Conservation (phyloP, 2,797 vertebrate genomes). For the Chelon auratus region DNA sequence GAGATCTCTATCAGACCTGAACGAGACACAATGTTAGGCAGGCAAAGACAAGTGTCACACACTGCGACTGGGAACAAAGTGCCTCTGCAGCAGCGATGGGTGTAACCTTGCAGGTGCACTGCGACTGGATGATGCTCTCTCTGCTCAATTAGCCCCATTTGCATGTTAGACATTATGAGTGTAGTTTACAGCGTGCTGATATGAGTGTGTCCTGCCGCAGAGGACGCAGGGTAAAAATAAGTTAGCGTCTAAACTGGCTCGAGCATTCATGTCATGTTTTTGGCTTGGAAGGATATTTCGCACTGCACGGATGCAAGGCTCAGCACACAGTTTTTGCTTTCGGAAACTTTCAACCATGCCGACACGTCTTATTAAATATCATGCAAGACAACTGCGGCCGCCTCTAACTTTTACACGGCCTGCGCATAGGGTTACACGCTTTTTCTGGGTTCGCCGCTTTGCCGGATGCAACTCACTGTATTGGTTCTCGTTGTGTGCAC, state of each 20-base stretch:
- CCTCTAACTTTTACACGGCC: conserved; percentile 72
- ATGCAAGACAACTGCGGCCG: conserved; percentile 68
- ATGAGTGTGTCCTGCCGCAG: conserved; percentile 72
- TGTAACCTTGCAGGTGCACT: conserved; percentile 85
- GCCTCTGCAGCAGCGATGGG: conserved; percentile 80
- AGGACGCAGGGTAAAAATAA: conserved; percentile 86
- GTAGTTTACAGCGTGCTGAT: conserved; percentile 65
- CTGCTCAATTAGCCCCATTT: conserved; percentile 46
- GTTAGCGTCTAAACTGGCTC: conserved; percentile 82
- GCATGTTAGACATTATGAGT: conserved; percentile 37
- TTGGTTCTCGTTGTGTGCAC: conserved; percentile 93
- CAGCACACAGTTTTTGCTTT: conserved; percentile 77
- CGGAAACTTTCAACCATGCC: conserved; percentile 78
- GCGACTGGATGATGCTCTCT: conserved; percentile 77
- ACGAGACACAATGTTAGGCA: conserved; percentile 62
- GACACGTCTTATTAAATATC: conserved; percentile 78
- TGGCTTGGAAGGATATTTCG: conserved; percentile 73
- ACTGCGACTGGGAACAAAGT: conserved; percentile 59
- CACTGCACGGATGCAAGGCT: conserved; percentile 76
- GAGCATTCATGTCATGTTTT: conserved; percentile 83
- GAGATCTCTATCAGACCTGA: conserved; percentile 96
- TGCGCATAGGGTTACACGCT: conserved; percentile 46
- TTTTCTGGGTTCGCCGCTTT: conserved; percentile 34
- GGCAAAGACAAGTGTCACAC: conserved; percentile 45
- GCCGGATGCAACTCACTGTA: conserved; percentile 90